phyloP scores from a whole-genome alignment of 2,888 invertebrate species.

The Melanostoma scalare region DNA sequence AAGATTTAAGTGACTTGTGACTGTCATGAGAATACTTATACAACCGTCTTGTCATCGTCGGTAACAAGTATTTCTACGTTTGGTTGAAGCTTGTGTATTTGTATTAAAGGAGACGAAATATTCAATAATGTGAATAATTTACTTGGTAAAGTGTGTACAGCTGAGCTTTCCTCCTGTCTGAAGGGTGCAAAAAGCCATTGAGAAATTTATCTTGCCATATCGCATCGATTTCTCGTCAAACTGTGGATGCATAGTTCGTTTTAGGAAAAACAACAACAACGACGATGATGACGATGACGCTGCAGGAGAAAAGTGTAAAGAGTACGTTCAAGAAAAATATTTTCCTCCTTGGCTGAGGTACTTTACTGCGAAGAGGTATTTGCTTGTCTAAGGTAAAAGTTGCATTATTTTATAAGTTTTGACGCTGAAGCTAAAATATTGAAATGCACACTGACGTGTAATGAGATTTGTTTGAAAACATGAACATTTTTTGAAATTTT shows the following conservation, averaged over 20 bases:
- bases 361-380: too few species aligned
- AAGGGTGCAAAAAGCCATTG: conserved; percentile 22
- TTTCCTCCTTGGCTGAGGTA: too few species aligned
- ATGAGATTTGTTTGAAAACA: background rate
- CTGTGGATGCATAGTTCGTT: conserved; percentile 29
- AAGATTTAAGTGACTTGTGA: conserved; percentile 23
- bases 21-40: conserved; percentile 23
- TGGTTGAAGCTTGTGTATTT: conserved; percentile 8
- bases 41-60: background rate
- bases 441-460: background rate
- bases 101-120: conserved; percentile 12
- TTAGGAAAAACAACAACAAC: background rate
- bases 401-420: conserved; percentile 16
- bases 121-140: conserved; percentile 38
- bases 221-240: conserved; percentile 39
- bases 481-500: background rate
- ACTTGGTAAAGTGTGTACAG: conserved; percentile 35
- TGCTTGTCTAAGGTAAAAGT: background rate
- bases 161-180: conserved; percentile 9
- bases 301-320: background rate
- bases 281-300: background rate
- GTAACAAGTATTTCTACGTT: conserved; percentile 8
- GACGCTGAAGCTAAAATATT: background rate
- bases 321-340: too few species aligned
- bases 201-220: conserved; percentile 20